Base-by-base conservation (phyloP, 1,140 invertebrate species). In the Arctopsyche grandis region DNA sequence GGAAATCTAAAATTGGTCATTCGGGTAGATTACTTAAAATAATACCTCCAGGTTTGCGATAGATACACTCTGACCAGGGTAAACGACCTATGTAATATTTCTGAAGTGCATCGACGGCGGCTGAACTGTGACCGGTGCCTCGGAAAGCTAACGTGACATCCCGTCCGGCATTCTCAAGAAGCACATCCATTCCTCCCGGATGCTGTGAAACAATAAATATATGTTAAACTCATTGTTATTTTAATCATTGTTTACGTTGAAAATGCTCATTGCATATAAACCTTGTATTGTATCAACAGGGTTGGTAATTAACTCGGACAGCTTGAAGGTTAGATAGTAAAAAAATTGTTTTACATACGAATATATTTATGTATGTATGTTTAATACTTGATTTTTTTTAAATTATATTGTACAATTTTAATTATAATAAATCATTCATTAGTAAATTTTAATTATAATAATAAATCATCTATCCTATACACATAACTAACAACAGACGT, bases 61-160 rank as follows among this genome's bases (percentile, higher is more conserved):
- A 96, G 80, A 95, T 92, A 78, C 93, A 89, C 83, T 95, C 92
- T 0, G 89, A 85, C 12, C 88, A 78, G 0, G 93, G 93, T 21
- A 95, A 86, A 83, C 94, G 91, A 0, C 95, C 95, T 10, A 96
- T 91, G 0, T 92, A 85, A 84, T 92, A 95, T 0, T 90, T 87
- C 14, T 93, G 87, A 29, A 95, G 87, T 3, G 89, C 86, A 38
- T 88, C 88, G 3, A 90, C 86, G 0, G 93, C 92, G 26, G 88
- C 88, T 16, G 88, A 88, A 0, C 93, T 93, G 82, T 97, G 95
- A 0, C 95, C 95, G 0, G 93, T 92, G 19, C 94, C 93, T 22
- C 93, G 88, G 86, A 97, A 97, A 0, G 95, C 93, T 0, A 95
- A 87, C 0, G 94, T 97, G 0, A 94, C 95, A 85, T 98, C 97